Evolutionary conservation across 1,140 invertebrate species (phyloP).

Genomic region (Amphibalanus amphitrite): DNA sequence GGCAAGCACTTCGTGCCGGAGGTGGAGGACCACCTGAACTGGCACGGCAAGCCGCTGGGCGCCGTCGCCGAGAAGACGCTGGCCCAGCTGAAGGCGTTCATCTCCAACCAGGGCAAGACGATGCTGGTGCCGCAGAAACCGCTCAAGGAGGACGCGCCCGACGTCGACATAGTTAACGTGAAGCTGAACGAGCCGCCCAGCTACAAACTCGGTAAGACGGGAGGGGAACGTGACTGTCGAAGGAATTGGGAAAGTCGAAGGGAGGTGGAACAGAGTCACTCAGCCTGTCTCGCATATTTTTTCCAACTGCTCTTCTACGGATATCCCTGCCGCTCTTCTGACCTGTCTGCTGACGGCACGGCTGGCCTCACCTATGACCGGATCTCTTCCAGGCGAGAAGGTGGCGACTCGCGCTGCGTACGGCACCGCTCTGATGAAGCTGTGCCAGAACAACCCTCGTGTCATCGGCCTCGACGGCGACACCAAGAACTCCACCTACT

Average conservation of each 20-base stretch:
- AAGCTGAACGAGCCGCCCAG: conserved; percentile 62
- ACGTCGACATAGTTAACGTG: conserved; percentile 52
- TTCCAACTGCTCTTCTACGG: too few species aligned
- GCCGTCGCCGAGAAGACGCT: conserved; percentile 56
- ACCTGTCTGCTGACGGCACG: too few species aligned
- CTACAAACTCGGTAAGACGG: conserved; percentile 45
- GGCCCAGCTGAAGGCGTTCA: conserved; percentile 37
- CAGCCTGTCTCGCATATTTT: too few species aligned
- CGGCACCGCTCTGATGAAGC: conserved; percentile 76
- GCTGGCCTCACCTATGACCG: too few species aligned
- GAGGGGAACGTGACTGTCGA: conserved; percentile 3
- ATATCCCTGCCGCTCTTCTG: too few species aligned
- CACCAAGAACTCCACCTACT: conserved; percentile 96
- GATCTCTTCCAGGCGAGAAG: conserved; percentile 48
- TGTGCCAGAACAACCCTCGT: conserved; percentile 58
- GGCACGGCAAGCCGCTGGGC: conserved; percentile 93
- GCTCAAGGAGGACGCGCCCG: conserved; percentile 46
- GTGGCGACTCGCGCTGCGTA: conserved; percentile 90
- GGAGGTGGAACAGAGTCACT: too few species aligned
- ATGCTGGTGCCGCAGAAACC: conserved; percentile 42
- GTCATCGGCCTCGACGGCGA: conserved; percentile 89
- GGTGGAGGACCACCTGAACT: conserved; percentile 85
- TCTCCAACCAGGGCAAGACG: conserved; percentile 40
- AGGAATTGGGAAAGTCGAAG: background rate
- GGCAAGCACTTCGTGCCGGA: conserved; percentile 60